These are phyloP conservation scores for Daphoenositta chrysoptera DNA, from an alignment of 2,113 vertebrate genomes.

Conservation along the genomic window DNA sequence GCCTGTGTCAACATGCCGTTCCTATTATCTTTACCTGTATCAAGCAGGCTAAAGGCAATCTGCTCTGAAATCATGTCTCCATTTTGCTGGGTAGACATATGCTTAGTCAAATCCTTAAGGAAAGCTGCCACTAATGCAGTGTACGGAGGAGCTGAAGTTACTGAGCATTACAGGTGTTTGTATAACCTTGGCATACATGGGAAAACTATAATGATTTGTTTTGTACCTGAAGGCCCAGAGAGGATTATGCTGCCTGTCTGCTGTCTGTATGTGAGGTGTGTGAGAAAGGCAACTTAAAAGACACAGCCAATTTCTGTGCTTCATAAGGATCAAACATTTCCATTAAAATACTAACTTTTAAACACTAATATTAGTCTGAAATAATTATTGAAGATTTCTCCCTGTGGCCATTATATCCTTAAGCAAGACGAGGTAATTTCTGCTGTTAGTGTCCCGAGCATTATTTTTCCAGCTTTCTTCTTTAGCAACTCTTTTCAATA, in stretches of 20 bases:
- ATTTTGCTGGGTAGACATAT: neutral
- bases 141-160: neutral
- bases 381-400: conserved; percentile 59
- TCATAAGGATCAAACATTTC: conserved; percentile 51
- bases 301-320: conserved; percentile 9
- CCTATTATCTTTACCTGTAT: neutral
- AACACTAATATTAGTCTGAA: conserved; percentile 53
- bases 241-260: neutral
- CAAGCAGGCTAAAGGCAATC: neutral
- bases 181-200: conserved; percentile 30
- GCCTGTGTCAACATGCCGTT: neutral
- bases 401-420: neutral
- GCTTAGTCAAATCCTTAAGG: conserved; percentile 30
- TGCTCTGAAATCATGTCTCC: neutral
- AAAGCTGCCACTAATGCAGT: neutral
- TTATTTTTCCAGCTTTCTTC: conserved; percentile 1
- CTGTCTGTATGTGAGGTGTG: neutral
- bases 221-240: neutral
- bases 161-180: neutral
- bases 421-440: neutral
- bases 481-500: neutral
- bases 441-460: neutral
- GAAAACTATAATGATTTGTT: conserved; percentile 25
- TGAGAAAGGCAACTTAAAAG: conserved; percentile 39
- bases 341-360: conserved; percentile 59